These are phyloP conservation scores for Opisthocomus hoazin DNA, from an alignment of 2,113 vertebrate genomes.

Conservation along the genomic window DNA sequence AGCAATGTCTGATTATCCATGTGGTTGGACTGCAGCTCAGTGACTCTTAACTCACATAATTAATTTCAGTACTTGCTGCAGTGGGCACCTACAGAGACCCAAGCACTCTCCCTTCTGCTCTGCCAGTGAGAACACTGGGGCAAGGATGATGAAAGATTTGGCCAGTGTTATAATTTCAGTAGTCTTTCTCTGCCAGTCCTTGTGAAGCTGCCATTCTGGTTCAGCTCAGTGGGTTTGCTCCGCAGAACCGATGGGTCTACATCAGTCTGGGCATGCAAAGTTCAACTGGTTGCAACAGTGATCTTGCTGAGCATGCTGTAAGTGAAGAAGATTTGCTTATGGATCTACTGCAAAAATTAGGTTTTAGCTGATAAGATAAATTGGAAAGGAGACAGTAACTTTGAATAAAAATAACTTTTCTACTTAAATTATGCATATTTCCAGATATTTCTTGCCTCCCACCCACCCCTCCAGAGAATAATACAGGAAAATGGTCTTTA, in stretches of 20 bases:
- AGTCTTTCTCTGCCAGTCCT: not conserved
- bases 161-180: not conserved
- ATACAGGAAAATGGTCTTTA: not conserved
- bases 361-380: not conserved
- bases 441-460: not conserved
- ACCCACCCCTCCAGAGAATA: not conserved
- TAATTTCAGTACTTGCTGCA: not conserved
- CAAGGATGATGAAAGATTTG: not conserved
- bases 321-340: not conserved
- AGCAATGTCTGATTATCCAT: not conserved
- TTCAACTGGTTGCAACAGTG: not conserved
- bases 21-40: not conserved
- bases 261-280: not conserved
- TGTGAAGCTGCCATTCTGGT: rapidly evolving
- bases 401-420: not conserved
- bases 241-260: not conserved
- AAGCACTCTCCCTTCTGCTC: not conserved
- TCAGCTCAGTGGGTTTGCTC: not conserved
- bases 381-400: not conserved
- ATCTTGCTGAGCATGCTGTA: not conserved
- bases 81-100: not conserved
- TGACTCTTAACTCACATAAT: not conserved
- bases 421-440: not conserved
- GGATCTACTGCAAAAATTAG: not conserved
- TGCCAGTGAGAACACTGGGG: not conserved